A percentile compares a stretch with the other conserved stretches of the same genome.
Evolutionary conservation across 1,140 invertebrate species (phyloP).

Genomic region (Tetramorium parvispinum): DNA sequence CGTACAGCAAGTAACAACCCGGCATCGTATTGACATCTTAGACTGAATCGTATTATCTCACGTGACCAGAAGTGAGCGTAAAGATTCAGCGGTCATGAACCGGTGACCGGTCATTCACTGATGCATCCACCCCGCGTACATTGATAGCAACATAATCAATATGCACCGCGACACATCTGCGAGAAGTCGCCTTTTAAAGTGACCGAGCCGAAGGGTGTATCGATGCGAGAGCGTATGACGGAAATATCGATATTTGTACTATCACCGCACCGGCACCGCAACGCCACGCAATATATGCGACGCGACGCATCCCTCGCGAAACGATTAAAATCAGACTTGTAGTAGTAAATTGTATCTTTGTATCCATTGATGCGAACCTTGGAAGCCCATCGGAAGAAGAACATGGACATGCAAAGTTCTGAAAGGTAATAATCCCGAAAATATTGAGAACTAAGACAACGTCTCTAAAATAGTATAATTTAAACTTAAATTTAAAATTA

Average conservation of each 20-base stretch:
- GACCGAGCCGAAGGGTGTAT: not conserved
- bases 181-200: conserved; percentile 24
- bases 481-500: no score
- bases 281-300: not conserved
- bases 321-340: not conserved
- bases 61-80: not conserved
- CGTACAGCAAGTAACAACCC: not conserved
- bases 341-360: no score
- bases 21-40: not conserved
- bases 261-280: not conserved
- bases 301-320: not conserved
- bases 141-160: conserved; percentile 41
- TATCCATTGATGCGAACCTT: no score
- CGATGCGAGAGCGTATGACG: not conserved
- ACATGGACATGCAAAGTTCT: no score
- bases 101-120: conserved; percentile 56
- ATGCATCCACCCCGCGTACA: conserved; percentile 13
- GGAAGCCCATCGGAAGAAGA: no score
- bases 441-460: no score
- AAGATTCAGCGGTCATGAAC: conserved; percentile 41
- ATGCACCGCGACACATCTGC: conserved; percentile 8
- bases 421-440: no score
- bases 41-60: not conserved
- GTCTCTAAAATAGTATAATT: no score
- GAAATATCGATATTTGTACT: conserved; percentile 16